Evolutionary conservation across 2,888 invertebrate genomes (phyloP).

Genomic region (Netelia melanura): DNA sequence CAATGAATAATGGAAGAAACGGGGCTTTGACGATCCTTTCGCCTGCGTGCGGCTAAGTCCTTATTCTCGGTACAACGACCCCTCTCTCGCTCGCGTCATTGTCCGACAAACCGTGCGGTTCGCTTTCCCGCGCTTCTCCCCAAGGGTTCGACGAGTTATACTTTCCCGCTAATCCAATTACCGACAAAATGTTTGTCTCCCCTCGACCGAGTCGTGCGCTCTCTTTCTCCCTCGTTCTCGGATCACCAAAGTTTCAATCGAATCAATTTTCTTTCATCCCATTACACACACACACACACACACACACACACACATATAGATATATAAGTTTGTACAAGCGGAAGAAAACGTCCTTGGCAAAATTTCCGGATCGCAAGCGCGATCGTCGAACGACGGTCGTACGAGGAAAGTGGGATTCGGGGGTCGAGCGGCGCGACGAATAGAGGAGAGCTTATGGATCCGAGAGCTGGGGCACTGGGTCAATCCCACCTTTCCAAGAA

Average conservation of each 20-base stretch:
- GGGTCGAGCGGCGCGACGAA: slow-evolving; percentile 4
- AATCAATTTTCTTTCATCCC: background rate
- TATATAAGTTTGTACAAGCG: background rate
- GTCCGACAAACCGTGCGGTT: slow-evolving; percentile 25
- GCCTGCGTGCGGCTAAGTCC: slow-evolving; percentile 30
- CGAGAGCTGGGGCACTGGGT: slow-evolving; percentile 63
- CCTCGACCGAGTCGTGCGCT: slow-evolving; percentile 42
- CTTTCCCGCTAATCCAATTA: slow-evolving; percentile 62
- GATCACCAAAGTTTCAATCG: slow-evolving; percentile 28
- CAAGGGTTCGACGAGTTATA: slow-evolving; percentile 39
- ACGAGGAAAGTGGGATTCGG: slow-evolving; percentile 62
- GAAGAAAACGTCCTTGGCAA: slow-evolving; percentile 4
- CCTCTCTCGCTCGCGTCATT: slow-evolving; percentile 12
- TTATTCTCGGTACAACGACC: slow-evolving; percentile 58
- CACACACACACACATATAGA: background rate
- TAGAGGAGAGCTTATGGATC: slow-evolving; percentile 26
- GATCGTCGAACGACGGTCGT: slow-evolving; percentile 1
- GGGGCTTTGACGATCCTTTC: slow-evolving; percentile 24
- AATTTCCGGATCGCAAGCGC: slow-evolving; percentile 17
- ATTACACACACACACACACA: background rate
- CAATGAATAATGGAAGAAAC: background rate
- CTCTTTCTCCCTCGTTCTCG: background rate
- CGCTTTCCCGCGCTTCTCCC: slow-evolving; percentile 33
- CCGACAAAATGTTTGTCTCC: slow-evolving; percentile 47
- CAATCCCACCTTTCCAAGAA: slow-evolving; percentile 53